Conservation (phyloP, 2,888 invertebrate species). For the Ferdinandea cuprea region DNA sequence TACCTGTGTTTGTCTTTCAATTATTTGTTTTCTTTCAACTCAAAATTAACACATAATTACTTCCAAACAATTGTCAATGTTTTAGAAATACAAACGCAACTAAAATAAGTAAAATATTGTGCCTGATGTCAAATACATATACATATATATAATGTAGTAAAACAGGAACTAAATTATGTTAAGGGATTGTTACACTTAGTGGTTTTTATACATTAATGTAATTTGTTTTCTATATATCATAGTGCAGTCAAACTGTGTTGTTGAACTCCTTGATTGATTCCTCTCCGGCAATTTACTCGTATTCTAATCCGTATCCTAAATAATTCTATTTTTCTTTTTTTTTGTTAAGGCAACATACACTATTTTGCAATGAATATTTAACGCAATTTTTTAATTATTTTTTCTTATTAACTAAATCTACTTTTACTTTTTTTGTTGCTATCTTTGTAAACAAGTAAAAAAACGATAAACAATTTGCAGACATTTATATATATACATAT, state of each 20-base stretch:
- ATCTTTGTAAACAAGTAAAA: slow-evolving; percentile 22
- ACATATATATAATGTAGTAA: slow-evolving; percentile 26
- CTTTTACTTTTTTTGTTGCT: slow-evolving; percentile 22
- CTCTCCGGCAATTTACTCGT: slow-evolving; percentile 73
- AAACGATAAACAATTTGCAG: slow-evolving; percentile 26
- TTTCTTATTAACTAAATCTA: slow-evolving; percentile 7
- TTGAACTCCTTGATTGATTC: slow-evolving; percentile 76
- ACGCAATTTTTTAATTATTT: slow-evolving; percentile 45
- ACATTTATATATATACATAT: slow-evolving; percentile 58
- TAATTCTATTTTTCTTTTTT: slow-evolving; percentile 28
- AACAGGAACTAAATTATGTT: slow-evolving; percentile 22
- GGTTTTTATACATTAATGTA: slow-evolving; percentile 62
- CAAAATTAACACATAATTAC: slow-evolving; percentile 22
- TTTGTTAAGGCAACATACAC: slow-evolving; percentile 41
- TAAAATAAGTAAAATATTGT: slow-evolving; percentile 34
- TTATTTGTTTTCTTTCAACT: slow-evolving; percentile 40
- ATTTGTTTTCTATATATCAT: slow-evolving; percentile 43
- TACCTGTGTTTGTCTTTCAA: slow-evolving; percentile 61
- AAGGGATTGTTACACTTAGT: slow-evolving; percentile 55
- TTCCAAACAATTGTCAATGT: slow-evolving; percentile 48
- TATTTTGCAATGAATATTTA: slow-evolving; percentile 46
- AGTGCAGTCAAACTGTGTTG: slow-evolving; percentile 73
- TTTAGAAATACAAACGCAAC: slow-evolving; percentile 59
- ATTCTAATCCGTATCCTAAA: slow-evolving; percentile 41
- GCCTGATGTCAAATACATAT: slow-evolving; percentile 32